Evolutionary conservation across 1,140 invertebrate genomes (phyloP), one percentile per base, ranked within the genome.

Genomic region (Bombus consobrinus): DNA sequence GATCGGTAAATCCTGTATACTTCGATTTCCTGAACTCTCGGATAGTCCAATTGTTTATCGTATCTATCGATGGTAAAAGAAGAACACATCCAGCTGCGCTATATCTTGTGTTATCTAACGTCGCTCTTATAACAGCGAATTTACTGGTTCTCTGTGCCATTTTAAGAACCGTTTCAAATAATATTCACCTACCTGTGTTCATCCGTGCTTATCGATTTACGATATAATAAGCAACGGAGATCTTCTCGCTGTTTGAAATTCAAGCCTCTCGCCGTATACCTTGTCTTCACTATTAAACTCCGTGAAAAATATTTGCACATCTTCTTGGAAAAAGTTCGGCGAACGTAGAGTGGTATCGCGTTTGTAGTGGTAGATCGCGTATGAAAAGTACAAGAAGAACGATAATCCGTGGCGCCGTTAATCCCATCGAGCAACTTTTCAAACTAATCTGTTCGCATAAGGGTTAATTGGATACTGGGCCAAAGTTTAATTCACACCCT

Each of bases 401-500:
- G 12, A 59, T n/a, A 28, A 22, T 78, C n/a, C 47, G 9, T 53
- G 34, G 5, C 83, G 72, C 62, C 41, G 47, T 66, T 66, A 59
- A 39, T 81, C 57, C 59, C 57, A 47, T 53, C 83, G 79, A 80
- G 39, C 71, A 64, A 77, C 59, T 68, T 83, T 78, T 57, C 53
- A 22, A 37, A 80, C 22, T 73, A 72, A 73, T 85, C 87, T 62
- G 72, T 83, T 81, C 87, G 91, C 72, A 53, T 85, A 88, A 89
- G 89, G 86, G 89, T 91, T 90, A 89, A 87, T 90, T 91, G 86
- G 90, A 84, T 86, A 94, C 93, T 94, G 91, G 91, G 89, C 88
- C 82, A 89, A 93, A 92, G 87, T 93, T 94, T 90, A 93, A 94
- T 92, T 93, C 90, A 80, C 89, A 92, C 89, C 90, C 89, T 92